Evolutionary conservation across 2,888 invertebrate species (phyloP).

Genomic region (Nomada ruficornis): DNA sequence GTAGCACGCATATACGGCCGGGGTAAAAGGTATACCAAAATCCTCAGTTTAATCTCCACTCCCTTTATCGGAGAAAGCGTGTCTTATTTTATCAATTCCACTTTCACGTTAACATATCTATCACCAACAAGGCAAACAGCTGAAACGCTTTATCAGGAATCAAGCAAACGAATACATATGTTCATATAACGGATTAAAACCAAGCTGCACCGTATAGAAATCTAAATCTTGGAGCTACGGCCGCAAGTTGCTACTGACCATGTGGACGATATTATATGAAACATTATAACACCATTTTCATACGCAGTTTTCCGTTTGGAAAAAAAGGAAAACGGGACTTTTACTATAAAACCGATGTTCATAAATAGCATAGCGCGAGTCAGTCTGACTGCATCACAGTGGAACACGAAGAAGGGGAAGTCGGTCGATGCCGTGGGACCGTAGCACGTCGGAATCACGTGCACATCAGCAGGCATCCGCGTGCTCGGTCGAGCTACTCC

Average conservation of each 20-base stretch:
- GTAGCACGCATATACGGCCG: no score
- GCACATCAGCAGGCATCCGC: constrained; percentile 83
- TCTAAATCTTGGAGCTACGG: no score
- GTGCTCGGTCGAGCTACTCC: constrained; percentile 76
- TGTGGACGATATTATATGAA: no score
- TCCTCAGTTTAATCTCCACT: not conserved
- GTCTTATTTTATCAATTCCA: no score
- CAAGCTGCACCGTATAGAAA: no score
- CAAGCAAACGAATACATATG: no score
- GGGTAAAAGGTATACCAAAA: not conserved
- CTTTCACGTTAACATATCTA: not conserved
- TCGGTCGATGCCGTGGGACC: constrained; percentile 80
- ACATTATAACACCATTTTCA: not conserved
- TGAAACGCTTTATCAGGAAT: no score
- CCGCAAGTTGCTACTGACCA: no score
- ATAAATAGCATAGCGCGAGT: constrained; percentile 53
- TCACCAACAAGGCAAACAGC: no score
- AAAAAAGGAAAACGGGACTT: constrained; percentile 33
- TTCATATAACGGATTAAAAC: no score
- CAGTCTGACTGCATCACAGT: constrained; percentile 58
- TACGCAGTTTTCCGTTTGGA: not conserved
- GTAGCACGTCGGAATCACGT: constrained; percentile 81
- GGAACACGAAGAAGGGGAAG: constrained; percentile 68
- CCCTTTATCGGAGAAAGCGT: no score
- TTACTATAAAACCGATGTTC: constrained; percentile 38